A percentile compares a stretch with the other conserved stretches of the same genome.
Conservation (phyloP, 37 sponge, comb jelly and placozoan genomes). For the Agelas oroides region DNA sequence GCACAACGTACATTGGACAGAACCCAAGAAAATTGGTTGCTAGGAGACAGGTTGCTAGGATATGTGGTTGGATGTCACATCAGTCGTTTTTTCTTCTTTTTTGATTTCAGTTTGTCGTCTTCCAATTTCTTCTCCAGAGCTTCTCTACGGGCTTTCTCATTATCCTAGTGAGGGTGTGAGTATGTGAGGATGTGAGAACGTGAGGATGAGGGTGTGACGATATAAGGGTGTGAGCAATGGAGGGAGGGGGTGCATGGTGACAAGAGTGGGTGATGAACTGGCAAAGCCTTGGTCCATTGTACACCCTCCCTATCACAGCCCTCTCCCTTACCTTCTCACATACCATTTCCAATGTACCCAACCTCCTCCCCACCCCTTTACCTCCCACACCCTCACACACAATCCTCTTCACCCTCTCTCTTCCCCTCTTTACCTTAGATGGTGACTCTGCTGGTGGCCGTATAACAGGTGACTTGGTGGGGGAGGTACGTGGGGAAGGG, state of each 20-base stretch:
- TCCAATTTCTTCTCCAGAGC: conserved; percentile 77
- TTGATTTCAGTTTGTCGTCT: conserved; percentile 46
- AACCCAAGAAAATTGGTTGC: too few relatives aligned
- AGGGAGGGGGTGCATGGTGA: background rate
- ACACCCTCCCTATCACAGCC: too few relatives aligned
- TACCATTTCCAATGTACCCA: too few relatives aligned
- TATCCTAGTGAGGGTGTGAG: conserved; percentile 6
- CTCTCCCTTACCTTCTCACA: too few relatives aligned
- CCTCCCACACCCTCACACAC: background rate
- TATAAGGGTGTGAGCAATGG: background rate
- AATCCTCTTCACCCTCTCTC: too few relatives aligned
- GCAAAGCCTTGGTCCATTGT: too few relatives aligned
- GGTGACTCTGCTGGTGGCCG: conserved; percentile 43
- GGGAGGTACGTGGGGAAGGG: background rate
- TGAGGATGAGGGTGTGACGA: background rate
- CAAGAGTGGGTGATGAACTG: background rate
- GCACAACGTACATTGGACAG: too few relatives aligned
- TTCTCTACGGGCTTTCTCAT: conserved; percentile 48
- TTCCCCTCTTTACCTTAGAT: conserved; percentile 1
- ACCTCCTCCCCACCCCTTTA: too few relatives aligned
- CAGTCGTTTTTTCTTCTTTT: conserved; percentile 77
- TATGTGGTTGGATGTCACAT: conserved; percentile 16
- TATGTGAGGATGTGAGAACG: background rate
- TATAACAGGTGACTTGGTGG: conserved; percentile 35
- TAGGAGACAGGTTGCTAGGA: too few relatives aligned